These are phyloP conservation scores for Dysmachus trigonus DNA, from an alignment of 2,888 invertebrate genomes.

Conservation along the genomic window DNA sequence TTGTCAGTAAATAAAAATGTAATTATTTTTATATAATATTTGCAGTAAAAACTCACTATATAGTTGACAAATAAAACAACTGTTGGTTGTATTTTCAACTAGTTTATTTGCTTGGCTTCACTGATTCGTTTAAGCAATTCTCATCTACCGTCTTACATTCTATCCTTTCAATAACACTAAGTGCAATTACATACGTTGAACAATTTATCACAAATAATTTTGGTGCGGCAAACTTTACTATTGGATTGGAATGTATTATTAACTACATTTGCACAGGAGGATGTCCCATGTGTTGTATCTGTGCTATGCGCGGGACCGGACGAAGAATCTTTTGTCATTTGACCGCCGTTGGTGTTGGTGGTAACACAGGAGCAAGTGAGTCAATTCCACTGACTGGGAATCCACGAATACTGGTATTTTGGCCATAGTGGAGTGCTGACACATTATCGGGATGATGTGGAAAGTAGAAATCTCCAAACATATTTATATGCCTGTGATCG, in stretches of 20 bases:
- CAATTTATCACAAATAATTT: neutral
- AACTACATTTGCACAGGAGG: neutral
- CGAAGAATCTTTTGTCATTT: slow-evolving; percentile 63
- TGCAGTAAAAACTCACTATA: no score
- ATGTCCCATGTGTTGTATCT: slow-evolving; percentile 43
- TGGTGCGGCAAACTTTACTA: neutral
- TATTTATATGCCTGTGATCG: slow-evolving; percentile 61
- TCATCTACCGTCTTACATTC: neutral
- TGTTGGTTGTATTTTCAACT: neutral
- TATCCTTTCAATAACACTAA: neutral
- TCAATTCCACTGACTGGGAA: slow-evolving; percentile 32
- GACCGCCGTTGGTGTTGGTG: slow-evolving; percentile 53
- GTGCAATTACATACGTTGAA: neutral
- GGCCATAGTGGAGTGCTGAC: slow-evolving; percentile 64
- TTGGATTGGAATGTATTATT: neutral
- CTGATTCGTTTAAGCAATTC: neutral
- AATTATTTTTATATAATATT: no score
- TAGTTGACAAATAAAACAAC: neutral
- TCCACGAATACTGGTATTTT: slow-evolving; percentile 56
- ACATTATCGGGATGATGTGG: slow-evolving; percentile 57
- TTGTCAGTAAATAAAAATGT: no score
- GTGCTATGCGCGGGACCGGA: slow-evolving; percentile 62
- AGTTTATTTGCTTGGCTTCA: neutral
- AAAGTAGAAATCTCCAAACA: slow-evolving; percentile 61
- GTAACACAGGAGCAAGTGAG: slow-evolving; percentile 49